phyloP scores from a whole-genome alignment of 2,113 vertebrate genomes.

The Polypterus senegalus region DNA sequence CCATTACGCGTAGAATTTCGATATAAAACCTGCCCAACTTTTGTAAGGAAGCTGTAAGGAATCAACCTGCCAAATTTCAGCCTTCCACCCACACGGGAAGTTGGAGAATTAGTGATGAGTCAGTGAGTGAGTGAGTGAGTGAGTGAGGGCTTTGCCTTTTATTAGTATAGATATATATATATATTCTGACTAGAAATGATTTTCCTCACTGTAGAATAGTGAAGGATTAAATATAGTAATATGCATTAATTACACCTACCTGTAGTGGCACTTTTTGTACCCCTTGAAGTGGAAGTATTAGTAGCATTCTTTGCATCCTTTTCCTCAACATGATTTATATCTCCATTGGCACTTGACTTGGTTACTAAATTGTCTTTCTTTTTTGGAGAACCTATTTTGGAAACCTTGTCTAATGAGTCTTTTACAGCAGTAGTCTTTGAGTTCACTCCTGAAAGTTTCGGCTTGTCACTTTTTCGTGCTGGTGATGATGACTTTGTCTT shows the following conservation, averaged over 20 bases:
- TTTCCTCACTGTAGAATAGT: too few species aligned
- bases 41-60: too few species aligned
- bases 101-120: too few species aligned
- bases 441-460: conserved; percentile 50
- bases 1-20: too few species aligned
- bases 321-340: conserved; percentile 63
- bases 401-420: conserved; percentile 60
- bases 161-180: too few species aligned
- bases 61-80: too few species aligned
- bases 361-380: conserved; percentile 59
- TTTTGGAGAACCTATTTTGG: conserved; percentile 74
- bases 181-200: too few species aligned
- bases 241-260: conserved; percentile 41
- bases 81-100: too few species aligned
- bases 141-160: too few species aligned
- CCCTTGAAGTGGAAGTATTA: conserved; percentile 75
- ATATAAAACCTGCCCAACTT: too few species aligned
- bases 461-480: conserved; percentile 67
- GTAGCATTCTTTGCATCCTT: conserved; percentile 94
- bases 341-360: conserved; percentile 45
- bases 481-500: conserved; percentile 80
- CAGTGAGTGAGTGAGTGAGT: too few species aligned
- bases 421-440: conserved; percentile 63
- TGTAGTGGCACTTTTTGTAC: conserved; percentile 64
- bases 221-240: too few species aligned